Percentiles rank a stretch among this genome's conserved stretches.
Evolutionary conservation across 1,140 invertebrate genomes (phyloP).

Genomic region (Teleopsis dalmanni): DNA sequence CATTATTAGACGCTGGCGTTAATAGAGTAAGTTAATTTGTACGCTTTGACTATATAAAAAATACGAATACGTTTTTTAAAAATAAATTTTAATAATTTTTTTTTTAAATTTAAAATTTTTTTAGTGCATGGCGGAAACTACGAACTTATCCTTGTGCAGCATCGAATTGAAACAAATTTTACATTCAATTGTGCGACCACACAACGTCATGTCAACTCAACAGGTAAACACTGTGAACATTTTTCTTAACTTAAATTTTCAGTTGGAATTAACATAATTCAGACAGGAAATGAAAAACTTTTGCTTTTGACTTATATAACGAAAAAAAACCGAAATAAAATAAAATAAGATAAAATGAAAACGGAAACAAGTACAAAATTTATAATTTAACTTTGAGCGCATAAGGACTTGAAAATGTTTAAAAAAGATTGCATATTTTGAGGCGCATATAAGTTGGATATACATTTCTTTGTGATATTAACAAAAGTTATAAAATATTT

Average conservation of each 20-base stretch:
- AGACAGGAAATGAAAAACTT: too few relatives aligned
- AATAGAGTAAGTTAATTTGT: slow-evolving; percentile 60
- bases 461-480: too few relatives aligned
- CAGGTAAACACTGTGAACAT: slow-evolving; percentile 23
- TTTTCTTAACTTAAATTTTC: too few relatives aligned
- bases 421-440: background rate
- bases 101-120: background rate
- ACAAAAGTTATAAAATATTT: too few relatives aligned
- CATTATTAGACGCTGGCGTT: slow-evolving; percentile 62
- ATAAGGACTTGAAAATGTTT: background rate
- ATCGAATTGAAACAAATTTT: slow-evolving; percentile 68
- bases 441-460: too few relatives aligned
- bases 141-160: slow-evolving; percentile 58
- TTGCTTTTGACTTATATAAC: too few relatives aligned
- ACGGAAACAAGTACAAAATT: background rate
- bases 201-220: slow-evolving; percentile 46
- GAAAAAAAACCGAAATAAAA: background rate
- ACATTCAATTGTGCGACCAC: slow-evolving; percentile 56
- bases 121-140: slow-evolving; percentile 64
- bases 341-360: background rate
- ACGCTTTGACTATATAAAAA: background rate
- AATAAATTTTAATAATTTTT: background rate
- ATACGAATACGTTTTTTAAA: slow-evolving; percentile 3
- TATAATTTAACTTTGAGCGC: background rate
- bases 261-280: too few relatives aligned